Conservation (phyloP, 2,113 vertebrate genomes). For the Fregetta grallaria region DNA sequence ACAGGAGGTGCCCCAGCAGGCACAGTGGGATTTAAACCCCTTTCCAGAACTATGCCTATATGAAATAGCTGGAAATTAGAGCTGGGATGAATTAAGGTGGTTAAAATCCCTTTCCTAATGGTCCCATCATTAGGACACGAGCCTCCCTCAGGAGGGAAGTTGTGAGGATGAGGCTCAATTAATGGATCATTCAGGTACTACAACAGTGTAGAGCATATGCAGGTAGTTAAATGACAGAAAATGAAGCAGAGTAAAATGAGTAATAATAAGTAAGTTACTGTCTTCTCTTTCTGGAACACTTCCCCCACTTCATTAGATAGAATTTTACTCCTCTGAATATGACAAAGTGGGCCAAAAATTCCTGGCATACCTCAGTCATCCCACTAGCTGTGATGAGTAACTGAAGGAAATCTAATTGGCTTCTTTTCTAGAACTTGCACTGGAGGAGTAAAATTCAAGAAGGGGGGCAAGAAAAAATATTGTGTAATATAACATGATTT, state of each 20-base stretch:
- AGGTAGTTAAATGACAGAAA: not conserved
- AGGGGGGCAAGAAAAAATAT: not conserved
- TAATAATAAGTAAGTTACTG: constrained; percentile 3
- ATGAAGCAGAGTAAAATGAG: not conserved
- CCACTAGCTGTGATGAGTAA: constrained; percentile 22
- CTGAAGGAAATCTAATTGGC: constrained; percentile 6
- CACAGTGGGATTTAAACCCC: not conserved
- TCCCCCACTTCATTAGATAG: constrained; percentile 39
- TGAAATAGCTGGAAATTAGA: not conserved
- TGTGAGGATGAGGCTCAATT: not conserved
- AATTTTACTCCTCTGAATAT: constrained; percentile 16
- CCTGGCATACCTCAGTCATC: constrained; percentile 1
- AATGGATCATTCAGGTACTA: not conserved
- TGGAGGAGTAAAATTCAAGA: constrained; percentile 2
- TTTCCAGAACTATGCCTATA: not conserved
- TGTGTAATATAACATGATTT: constrained; percentile 46
- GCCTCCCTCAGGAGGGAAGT: not conserved
- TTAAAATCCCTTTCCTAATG: not conserved
- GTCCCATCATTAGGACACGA: not conserved
- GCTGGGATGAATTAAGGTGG: not conserved
- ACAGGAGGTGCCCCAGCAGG: not conserved
- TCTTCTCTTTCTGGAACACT: constrained; percentile 14
- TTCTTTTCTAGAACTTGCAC: constrained; percentile 16
- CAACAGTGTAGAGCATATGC: not conserved
- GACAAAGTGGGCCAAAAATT: constrained; percentile 30